These are phyloP conservation scores for Trinorchestia longiramus DNA, from an alignment of 1,140 invertebrate species.

Conservation along the genomic window DNA sequence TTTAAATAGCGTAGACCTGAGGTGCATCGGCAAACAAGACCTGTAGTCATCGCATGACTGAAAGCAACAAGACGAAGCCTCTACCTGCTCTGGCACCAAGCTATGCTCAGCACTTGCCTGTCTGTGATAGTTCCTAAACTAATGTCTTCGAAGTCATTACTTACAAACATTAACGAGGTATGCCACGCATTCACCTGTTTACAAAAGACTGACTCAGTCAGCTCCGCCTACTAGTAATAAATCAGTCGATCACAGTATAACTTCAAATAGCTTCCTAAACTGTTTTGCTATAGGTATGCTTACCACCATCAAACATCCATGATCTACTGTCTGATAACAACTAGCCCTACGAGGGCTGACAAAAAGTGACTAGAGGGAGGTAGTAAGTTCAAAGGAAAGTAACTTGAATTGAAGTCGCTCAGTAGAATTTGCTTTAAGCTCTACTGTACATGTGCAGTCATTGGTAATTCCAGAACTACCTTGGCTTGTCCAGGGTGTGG, in stretches of 20 bases:
- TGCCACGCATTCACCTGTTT: not conserved
- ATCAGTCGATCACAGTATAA: not conserved
- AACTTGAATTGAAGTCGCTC: too few species aligned
- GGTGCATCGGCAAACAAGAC: not conserved
- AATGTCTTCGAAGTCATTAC: not conserved
- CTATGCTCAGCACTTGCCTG: not conserved
- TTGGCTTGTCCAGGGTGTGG: too few species aligned
- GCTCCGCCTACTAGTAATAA: not conserved
- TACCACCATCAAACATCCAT: too few species aligned
- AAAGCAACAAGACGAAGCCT: not conserved
- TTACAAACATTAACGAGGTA: not conserved
- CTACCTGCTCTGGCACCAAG: not conserved
- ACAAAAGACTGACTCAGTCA: not conserved
- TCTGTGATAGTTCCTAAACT: not conserved
- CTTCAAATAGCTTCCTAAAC: not conserved
- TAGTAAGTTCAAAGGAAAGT: too few species aligned
- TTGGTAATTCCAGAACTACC: too few species aligned
- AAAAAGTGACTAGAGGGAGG: too few species aligned
- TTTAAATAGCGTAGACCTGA: too few species aligned
- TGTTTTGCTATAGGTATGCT: too few species aligned
- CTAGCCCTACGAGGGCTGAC: not conserved
- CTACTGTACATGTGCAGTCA: too few species aligned
- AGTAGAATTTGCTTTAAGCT: too few species aligned
- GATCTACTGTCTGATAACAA: not conserved
- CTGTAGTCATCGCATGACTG: not conserved